Percentiles rank a stretch among this genome's conserved stretches.
These are phyloP conservation scores for Heliconius nattereri DNA, from an alignment of 1,140 invertebrate species.

Conservation along the genomic window DNA sequence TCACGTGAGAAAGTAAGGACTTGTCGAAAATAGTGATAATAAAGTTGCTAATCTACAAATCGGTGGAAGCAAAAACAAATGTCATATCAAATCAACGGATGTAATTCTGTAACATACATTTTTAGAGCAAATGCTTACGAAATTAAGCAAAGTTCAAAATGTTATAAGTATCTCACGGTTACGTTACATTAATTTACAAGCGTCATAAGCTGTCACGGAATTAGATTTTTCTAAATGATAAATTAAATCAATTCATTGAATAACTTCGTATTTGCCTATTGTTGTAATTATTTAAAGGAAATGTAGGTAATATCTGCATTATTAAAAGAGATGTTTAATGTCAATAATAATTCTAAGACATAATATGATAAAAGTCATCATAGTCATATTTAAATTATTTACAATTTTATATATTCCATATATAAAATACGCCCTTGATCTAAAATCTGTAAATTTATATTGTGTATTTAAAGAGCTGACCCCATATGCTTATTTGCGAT, in stretches of 20 bases:
- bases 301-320: no score
- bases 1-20: background rate
- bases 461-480: background rate
- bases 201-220: constrained; percentile 26
- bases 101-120: constrained; percentile 11
- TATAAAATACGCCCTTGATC: background rate
- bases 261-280: no score
- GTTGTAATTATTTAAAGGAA: no score
- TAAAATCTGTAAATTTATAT: background rate
- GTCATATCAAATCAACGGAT: background rate
- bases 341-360: no score
- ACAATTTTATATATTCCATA: no score
- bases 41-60: background rate
- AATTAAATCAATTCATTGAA: background rate
- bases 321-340: no score
- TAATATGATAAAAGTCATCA: background rate
- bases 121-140: constrained; percentile 29
- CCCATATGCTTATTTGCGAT: background rate
- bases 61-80: background rate
- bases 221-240: constrained; percentile 23
- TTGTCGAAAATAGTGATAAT: background rate
- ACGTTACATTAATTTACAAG: constrained; percentile 18
- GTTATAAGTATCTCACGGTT: constrained; percentile 32
- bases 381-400: no score
- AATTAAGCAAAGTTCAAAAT: constrained; percentile 26